phyloP scores from a whole-genome alignment of 2,888 invertebrate species.

The Cerceris rybyensis region DNA sequence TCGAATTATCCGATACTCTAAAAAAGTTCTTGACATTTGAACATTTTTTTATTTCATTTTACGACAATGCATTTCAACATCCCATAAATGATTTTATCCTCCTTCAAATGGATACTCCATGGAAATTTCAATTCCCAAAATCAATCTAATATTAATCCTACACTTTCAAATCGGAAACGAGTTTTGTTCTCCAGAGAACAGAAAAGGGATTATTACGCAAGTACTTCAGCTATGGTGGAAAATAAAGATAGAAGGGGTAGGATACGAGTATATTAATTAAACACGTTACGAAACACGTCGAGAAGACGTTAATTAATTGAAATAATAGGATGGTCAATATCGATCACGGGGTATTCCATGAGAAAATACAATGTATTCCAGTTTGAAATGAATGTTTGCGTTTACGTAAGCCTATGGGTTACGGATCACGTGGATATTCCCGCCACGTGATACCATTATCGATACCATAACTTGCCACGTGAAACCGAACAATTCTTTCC shows the following conservation, averaged over 20 bases:
- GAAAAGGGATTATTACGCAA: too few species aligned
- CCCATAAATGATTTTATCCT: too few species aligned
- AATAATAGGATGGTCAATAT: constrained; percentile 38
- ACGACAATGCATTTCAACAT: too few species aligned
- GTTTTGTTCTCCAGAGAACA: too few species aligned
- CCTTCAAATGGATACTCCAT: too few species aligned
- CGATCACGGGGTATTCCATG: constrained; percentile 39
- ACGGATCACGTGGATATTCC: constrained; percentile 26
- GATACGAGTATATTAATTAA: constrained; percentile 34
- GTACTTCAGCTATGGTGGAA: too few species aligned
- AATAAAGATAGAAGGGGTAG: not conserved
- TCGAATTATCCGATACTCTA: too few species aligned
- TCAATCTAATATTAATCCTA: too few species aligned
- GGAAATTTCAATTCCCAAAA: too few species aligned
- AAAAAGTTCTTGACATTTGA: too few species aligned
- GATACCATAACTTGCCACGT: constrained; percentile 14
- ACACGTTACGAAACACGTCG: constrained; percentile 38
- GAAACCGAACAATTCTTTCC: constrained; percentile 11
- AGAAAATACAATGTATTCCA: constrained; percentile 33
- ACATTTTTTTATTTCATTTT: too few species aligned
- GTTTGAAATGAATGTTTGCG: not conserved
- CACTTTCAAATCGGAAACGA: too few species aligned
- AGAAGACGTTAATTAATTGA: constrained; percentile 42
- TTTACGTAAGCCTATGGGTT: constrained; percentile 35
- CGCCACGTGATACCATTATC: constrained; percentile 25